These are phyloP conservation scores for Stichopus chloronotus DNA, from an alignment of 35 echinoderm and acorn worm species.

Conservation along the genomic window DNA sequence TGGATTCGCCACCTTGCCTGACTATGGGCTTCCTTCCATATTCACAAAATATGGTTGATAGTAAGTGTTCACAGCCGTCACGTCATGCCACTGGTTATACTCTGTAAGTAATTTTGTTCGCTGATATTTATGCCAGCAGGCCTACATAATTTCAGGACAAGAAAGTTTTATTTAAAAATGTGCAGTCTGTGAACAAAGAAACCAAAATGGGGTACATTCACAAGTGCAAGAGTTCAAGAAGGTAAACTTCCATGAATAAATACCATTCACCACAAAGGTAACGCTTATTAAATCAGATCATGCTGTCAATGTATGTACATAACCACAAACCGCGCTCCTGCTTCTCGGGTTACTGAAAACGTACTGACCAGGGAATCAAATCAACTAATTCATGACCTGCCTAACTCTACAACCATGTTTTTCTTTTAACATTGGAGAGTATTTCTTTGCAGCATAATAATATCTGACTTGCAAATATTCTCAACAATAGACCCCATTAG, in stretches of 20 bases:
- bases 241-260: constrained; percentile 11
- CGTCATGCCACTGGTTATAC: background rate
- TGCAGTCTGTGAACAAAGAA: background rate
- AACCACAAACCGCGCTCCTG: background rate
- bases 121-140: background rate
- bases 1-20: background rate
- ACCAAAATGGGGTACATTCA: background rate
- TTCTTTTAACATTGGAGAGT: background rate
- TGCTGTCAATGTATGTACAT: background rate
- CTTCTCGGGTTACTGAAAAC: background rate
- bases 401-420: constrained; percentile 4
- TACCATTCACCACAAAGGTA: background rate
- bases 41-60: background rate
- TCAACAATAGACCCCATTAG: constrained; percentile 9
- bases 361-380: background rate
- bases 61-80: background rate
- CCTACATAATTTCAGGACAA: background rate
- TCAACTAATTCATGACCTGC: background rate
- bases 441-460: constrained; percentile 22
- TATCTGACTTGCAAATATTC: constrained; percentile 16
- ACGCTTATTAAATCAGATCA: background rate
- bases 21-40: background rate
- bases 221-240: background rate
- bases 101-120: background rate
- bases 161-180: background rate